Base-by-base conservation (phyloP, 1,140 invertebrate genomes). In the Bombus soroeensis region DNA sequence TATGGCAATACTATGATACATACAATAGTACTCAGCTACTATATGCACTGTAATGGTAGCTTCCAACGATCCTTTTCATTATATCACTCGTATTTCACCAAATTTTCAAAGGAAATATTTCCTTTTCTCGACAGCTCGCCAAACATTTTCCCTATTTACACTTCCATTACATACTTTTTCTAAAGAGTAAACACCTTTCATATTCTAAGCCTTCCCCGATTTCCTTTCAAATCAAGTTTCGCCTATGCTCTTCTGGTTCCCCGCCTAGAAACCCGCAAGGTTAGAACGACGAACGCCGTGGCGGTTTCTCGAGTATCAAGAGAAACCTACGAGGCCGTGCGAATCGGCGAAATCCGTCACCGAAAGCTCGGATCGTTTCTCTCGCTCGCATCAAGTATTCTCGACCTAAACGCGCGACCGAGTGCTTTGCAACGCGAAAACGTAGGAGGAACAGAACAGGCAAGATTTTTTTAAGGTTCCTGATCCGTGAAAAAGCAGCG, bases 401-500 rank as follows among this genome's bases (percentile, higher is more conserved):
- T 92, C 83, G 53, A 90, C 47, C 76, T 71, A 86, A 85, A 73
- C 72, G 39, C 53, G 41, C 53, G 32, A 22, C 84, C 72, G 34
- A 79, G 86, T 85, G 68, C 22, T 39, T 32, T 32, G 25, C 34
- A 75, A 89, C 47, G 75, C n/a, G 57, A n/a, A 57, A 37, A 62
- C 73, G 37, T 9, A 62, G 70, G 2, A 73, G 39, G 80, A 53
- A 74, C 74, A 81, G 72, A 87, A 80, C 62, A 86, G 71, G 72
- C 68, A 25, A 87, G 85, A 92, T 94, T 93, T 93, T 41, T 89
- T 85, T 89, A 86, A 90, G 91, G 73, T 93, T 85, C 75, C 81
- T 88, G 92, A 94, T 92, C 92, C 93, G 89, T 94, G 86, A 93
- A 94, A 94, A 92, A 90, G 83, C 92, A 89, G 90, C 91, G 93